A percentile compares a stretch with the other conserved stretches of the same genome.
These are phyloP conservation scores for Plebejus argus DNA, from an alignment of 2,888 invertebrate genomes.

Conservation along the genomic window DNA sequence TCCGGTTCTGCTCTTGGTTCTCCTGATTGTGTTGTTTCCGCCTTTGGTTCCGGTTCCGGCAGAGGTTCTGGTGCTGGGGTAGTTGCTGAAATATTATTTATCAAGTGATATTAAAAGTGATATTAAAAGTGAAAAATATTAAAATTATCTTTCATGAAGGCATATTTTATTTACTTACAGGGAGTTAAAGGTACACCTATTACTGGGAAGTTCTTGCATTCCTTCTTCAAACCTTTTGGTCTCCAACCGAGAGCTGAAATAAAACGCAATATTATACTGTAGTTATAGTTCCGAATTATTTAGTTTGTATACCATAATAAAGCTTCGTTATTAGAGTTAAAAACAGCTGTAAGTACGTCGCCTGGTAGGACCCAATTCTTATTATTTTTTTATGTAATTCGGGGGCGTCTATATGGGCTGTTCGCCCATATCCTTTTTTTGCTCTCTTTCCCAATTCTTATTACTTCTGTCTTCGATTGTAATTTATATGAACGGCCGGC, in stretches of 20 bases:
- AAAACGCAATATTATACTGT: neutral
- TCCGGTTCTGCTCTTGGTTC: conserved; percentile 50
- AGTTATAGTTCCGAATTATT: no score
- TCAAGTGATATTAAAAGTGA: conserved; percentile 24
- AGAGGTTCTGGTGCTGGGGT: conserved; percentile 55
- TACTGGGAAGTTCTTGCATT: conserved; percentile 90
- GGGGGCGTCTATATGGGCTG: no score
- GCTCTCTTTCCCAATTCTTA: no score
- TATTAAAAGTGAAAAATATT: no score
- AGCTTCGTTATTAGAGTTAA: no score
- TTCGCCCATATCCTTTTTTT: no score
- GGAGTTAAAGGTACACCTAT: conserved; percentile 61
- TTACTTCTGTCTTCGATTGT: no score
- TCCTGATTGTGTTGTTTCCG: conserved; percentile 44
- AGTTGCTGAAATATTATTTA: conserved; percentile 47
- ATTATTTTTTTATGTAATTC: no score
- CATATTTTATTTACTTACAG: conserved; percentile 51
- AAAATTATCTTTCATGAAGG: neutral
- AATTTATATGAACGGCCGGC: no score
- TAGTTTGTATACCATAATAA: no score
- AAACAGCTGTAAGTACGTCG: no score
- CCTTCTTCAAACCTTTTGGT: conserved; percentile 86
- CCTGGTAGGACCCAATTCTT: no score
- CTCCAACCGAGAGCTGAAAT: conserved; percentile 93
- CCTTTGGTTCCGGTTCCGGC: conserved; percentile 45